Percentiles rank a stretch among this genome's conserved stretches.
phyloP scores from a whole-genome alignment of 2,888 invertebrate species.

The Volucella inflata region DNA sequence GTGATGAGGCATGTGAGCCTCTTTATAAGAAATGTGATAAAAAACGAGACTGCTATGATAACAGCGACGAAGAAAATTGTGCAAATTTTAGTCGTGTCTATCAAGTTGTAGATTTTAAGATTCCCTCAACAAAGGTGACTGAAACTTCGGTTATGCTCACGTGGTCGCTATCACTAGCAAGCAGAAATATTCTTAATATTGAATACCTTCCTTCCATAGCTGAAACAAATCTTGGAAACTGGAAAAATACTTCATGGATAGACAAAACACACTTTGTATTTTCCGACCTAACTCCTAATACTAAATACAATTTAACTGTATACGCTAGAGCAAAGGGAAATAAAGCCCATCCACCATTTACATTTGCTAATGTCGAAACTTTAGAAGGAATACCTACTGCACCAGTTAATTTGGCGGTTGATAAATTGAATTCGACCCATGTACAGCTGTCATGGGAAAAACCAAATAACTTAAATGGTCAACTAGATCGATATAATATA shows the following conservation, averaged over 20 bases:
- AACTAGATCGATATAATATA: conserved; percentile 87
- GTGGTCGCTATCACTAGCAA: conserved; percentile 83
- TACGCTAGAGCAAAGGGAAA: conserved; percentile 87
- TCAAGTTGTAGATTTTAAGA: conserved; percentile 87
- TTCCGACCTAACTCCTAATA: conserved; percentile 87
- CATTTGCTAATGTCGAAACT: conserved; percentile 87
- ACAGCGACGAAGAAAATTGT: conserved; percentile 89
- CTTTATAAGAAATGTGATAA: conserved; percentile 88
- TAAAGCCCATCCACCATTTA: conserved; percentile 86
- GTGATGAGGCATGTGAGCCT: conserved; percentile 87
- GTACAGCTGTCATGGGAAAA: conserved; percentile 89
- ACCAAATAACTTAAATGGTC: conserved; percentile 87
- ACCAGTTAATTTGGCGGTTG: conserved; percentile 87
- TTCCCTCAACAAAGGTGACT: conserved; percentile 87
- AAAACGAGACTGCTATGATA: conserved; percentile 89
- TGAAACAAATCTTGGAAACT: conserved; percentile 83
- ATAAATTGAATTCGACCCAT: conserved; percentile 87
- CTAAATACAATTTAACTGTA: conserved; percentile 91
- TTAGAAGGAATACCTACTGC: conserved; percentile 89
- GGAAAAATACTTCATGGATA: conserved; percentile 87
- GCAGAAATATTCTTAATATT: conserved; percentile 81
- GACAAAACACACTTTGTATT: conserved; percentile 87
- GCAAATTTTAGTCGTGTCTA: conserved; percentile 83
- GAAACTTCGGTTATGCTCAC: conserved; percentile 87
- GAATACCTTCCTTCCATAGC: conserved; percentile 89